Evolutionary conservation across 2,797 vertebrate genomes (phyloP).

Genomic region (Intellagama lesueurii): DNA sequence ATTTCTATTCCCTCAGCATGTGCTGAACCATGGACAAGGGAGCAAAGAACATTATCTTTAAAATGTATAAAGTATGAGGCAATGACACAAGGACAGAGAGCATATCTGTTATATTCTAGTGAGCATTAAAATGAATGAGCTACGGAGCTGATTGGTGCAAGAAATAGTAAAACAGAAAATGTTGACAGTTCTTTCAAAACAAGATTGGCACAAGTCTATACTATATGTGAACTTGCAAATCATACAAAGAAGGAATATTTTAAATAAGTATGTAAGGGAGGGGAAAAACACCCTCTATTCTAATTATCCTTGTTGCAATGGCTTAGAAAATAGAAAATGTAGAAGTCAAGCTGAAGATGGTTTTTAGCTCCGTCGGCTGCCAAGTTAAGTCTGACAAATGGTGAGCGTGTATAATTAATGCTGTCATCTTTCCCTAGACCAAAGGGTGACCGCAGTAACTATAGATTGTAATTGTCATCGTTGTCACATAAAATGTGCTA

Average conservation of each 20-base stretch:
- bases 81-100: conserved; percentile 36
- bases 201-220: conserved; percentile 37
- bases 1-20: conserved; percentile 37
- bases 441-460: conserved; percentile 82
- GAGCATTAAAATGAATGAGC: conserved; percentile 53
- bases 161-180: conserved; percentile 56
- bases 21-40: conserved; percentile 44
- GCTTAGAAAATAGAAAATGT: conserved; percentile 86
- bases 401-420: conserved; percentile 84
- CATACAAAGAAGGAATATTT: conserved; percentile 51
- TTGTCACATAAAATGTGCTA: conserved; percentile 91
- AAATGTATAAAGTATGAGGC: conserved; percentile 38
- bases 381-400: conserved; percentile 88
- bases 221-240: conserved; percentile 46
- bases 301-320: conserved; percentile 85
- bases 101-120: conserved; percentile 43
- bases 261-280: conserved; percentile 58
- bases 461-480: conserved; percentile 90
- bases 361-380: conserved; percentile 81
- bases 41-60: conserved; percentile 44
- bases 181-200: conserved; percentile 33
- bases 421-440: conserved; percentile 81
- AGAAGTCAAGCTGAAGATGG: conserved; percentile 80
- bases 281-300: conserved; percentile 67
- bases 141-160: conserved; percentile 31